phyloP scores from a whole-genome alignment of 53 echinoderm and acorn worm species.

The Patiria pectinifera region DNA sequence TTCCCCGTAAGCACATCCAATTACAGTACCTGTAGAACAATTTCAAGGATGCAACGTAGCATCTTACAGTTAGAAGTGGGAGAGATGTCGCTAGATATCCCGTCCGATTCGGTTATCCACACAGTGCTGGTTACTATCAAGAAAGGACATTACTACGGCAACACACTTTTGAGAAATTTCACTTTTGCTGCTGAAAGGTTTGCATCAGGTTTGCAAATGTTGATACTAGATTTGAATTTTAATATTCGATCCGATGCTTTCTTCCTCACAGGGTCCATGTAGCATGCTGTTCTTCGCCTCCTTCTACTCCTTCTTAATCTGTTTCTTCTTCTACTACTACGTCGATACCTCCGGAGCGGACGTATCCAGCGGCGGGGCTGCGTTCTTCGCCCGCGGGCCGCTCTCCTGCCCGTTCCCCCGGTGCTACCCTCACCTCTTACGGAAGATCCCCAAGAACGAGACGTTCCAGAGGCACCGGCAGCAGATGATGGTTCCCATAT shows the following conservation, averaged over 20 bases:
- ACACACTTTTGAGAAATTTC: no score
- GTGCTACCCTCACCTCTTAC: constrained; percentile 63
- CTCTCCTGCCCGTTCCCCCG: constrained; percentile 64
- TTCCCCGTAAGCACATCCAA: no score
- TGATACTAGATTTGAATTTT: no score
- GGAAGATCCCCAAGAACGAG: constrained; percentile 60
- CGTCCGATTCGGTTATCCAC: no score
- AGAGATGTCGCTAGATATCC: no score
- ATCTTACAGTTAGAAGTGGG: no score
- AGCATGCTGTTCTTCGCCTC: constrained; percentile 79
- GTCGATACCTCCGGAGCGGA: constrained; percentile 56
- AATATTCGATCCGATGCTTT: no score
- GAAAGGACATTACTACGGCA: no score
- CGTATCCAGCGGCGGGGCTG: constrained; percentile 46
- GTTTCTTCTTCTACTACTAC: constrained; percentile 86
- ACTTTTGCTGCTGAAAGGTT: not conserved
- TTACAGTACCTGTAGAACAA: no score
- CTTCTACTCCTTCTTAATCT: constrained; percentile 85
- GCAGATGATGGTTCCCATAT: constrained; percentile 80
- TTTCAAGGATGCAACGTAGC: no score
- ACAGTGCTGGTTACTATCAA: no score
- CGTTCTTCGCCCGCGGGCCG: constrained; percentile 66
- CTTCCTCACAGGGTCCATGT: constrained; percentile 66
- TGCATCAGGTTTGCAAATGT: not conserved
- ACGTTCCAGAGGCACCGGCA: constrained; percentile 67